A percentile compares a stretch with the other conserved stretches of the same genome.
These are phyloP conservation scores for Mamestra brassicae DNA, from an alignment of 2,888 invertebrate genomes.

Conservation along the genomic window DNA sequence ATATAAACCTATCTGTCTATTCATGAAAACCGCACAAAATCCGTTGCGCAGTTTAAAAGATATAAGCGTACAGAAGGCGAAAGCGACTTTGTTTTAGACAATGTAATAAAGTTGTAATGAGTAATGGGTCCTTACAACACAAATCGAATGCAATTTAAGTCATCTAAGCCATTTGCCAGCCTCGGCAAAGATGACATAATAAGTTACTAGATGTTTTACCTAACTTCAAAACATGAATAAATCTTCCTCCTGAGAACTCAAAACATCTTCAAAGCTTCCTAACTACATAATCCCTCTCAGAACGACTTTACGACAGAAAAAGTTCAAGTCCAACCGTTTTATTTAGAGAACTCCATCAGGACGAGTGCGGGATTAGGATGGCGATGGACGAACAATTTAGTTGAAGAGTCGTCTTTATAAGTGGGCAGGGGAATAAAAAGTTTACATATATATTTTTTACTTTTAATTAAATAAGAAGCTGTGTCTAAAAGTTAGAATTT, in stretches of 20 bases:
- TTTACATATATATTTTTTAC: not conserved
- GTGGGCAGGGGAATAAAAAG: not conserved
- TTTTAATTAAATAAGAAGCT: constrained; percentile 36
- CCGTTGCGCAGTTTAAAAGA: too few relatives aligned
- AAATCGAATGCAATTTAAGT: not conserved
- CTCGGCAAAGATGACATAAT: not conserved
- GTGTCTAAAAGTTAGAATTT: not conserved
- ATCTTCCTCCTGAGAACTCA: not conserved
- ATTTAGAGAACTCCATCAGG: constrained; percentile 51
- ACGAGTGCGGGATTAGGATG: constrained; percentile 42
- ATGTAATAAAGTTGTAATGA: too few relatives aligned
- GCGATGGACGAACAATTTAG: constrained; percentile 43
- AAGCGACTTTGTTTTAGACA: too few relatives aligned
- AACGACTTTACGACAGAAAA: constrained; percentile 36
- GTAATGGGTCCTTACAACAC: not conserved
- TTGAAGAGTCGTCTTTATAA: constrained; percentile 10
- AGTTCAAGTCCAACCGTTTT: constrained; percentile 47
- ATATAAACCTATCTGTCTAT: too few relatives aligned
- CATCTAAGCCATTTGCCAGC: not conserved
- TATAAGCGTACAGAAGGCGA: too few relatives aligned
- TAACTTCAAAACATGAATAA: constrained; percentile 19
- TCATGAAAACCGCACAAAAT: too few relatives aligned
- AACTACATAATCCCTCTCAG: constrained; percentile 41
- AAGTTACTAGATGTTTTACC: not conserved
- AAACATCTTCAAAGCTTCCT: constrained; percentile 10